A percentile compares a stretch with the other conserved stretches of the same genome.
Evolutionary conservation across 2,797 vertebrate species (phyloP).

Genomic region (Semaprochilodus insignis): DNA sequence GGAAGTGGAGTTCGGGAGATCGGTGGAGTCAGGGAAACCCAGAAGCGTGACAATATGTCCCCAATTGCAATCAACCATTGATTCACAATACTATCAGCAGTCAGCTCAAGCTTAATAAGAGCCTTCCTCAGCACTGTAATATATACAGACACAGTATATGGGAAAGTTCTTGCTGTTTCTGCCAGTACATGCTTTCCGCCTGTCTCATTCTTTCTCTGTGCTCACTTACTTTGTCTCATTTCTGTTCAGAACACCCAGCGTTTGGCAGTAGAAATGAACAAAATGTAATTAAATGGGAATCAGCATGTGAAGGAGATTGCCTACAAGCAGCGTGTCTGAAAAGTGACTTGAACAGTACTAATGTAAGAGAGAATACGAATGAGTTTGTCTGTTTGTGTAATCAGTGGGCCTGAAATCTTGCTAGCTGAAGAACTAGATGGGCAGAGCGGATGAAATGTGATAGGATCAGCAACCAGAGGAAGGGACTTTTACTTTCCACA

Average conservation of each 20-base stretch:
- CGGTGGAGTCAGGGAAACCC: too few relatives aligned
- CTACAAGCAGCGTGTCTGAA: conserved; percentile 45
- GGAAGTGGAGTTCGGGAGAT: too few relatives aligned
- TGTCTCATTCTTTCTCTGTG: conserved; percentile 36
- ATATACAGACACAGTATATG: not conserved
- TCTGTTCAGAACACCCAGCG: conserved; percentile 41
- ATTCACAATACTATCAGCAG: too few relatives aligned
- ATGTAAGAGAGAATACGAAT: conserved; percentile 64
- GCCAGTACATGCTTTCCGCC: not conserved
- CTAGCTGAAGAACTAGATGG: not conserved
- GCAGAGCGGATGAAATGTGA: conserved; percentile 32
- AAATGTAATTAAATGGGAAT: conserved; percentile 62
- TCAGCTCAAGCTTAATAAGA: too few relatives aligned
- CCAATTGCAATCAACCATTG: too few relatives aligned
- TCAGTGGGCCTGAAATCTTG: not conserved
- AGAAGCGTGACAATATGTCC: too few relatives aligned
- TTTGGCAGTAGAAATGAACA: conserved; percentile 33
- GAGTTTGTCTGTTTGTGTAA: conserved; percentile 44
- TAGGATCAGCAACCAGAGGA: conserved; percentile 24
- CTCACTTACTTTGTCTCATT: conserved; percentile 26
- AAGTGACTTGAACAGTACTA: conserved; percentile 49
- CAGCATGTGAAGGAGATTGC: conserved; percentile 52
- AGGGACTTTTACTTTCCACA: conserved; percentile 28
- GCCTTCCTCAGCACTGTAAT: not conserved
- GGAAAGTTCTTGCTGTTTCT: too few relatives aligned